Percentiles rank a stretch among this genome's conserved stretches.
Evolutionary conservation across 2,113 vertebrate genomes (phyloP).

Genomic region (Gavia stellata): DNA sequence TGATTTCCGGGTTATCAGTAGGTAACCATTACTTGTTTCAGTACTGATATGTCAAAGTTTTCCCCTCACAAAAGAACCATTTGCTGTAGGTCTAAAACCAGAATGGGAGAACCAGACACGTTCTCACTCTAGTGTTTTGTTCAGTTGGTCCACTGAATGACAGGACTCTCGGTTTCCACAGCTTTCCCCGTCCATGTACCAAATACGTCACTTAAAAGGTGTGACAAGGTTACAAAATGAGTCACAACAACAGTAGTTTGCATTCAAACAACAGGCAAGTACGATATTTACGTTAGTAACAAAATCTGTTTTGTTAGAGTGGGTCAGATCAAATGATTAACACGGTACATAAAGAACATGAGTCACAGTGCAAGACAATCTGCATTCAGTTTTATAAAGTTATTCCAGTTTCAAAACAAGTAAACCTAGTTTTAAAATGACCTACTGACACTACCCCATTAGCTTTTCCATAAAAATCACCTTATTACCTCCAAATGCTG

Average conservation of each 20-base stretch:
- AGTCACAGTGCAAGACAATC: background rate
- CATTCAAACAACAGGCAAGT: background rate
- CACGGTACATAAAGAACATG: background rate
- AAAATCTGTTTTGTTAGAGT: background rate
- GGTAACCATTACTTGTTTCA: background rate
- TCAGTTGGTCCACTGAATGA: background rate
- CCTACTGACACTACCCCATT: background rate
- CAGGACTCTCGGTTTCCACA: background rate
- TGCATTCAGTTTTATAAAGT: background rate
- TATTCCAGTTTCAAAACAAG: background rate
- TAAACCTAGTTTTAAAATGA: background rate
- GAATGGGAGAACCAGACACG: background rate
- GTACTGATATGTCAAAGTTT: background rate
- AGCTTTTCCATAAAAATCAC: background rate
- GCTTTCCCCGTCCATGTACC: background rate
- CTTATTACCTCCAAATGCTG: background rate
- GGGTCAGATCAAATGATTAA: background rate
- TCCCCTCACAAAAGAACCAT: background rate
- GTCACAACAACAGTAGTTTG: background rate
- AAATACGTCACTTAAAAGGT: fast-evolving
- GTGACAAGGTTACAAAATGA: background rate
- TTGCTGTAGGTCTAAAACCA: background rate
- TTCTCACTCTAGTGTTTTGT: background rate
- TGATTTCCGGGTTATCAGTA: background rate
- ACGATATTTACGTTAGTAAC: background rate